Base-by-base conservation (phyloP, 1,140 invertebrate genomes). In the Lanistes nyassanus region DNA sequence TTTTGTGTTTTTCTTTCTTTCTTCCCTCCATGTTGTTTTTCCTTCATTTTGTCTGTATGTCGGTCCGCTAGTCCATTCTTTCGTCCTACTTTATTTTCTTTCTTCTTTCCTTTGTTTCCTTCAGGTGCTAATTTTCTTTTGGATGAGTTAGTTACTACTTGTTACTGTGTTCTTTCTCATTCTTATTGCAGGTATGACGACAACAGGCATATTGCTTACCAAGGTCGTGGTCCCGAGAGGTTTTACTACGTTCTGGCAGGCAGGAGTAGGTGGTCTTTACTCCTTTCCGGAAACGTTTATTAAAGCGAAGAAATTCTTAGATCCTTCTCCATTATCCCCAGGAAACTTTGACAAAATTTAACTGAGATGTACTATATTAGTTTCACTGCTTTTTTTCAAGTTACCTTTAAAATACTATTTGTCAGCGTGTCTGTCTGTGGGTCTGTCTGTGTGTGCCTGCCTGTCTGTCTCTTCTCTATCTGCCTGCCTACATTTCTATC, bases 241-340 rank as follows among this genome's bases (percentile, higher is more conserved):
- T 86, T 88, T 74, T 88, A 88, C 71, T 88, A 82, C 69, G 78
- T 88, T 55, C 67, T 88, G 11, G 79, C 83, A 3, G 87, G 87
- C 31, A 86, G 84, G 85, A 67, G 85, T 87, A 75, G 72, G 78
- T 80, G 26, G 31, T 3, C 11, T 36, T 39, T 23, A 2, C 39
- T 36, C 29, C 39, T 36, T 36, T 36, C 31, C n/a, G 11, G 9
- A n/a, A n/a, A n/a, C n/a, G n/a, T n/a, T n/a, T n/a, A n/a, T n/a
- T n/a, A n/a, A n/a, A n/a, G n/a, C n/a, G n/a, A n/a, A n/a, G n/a
- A n/a, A n/a, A n/a, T n/a, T n/a, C 13, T 53, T 23, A 53, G 13
- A 13, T 23, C 51, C 13, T 53, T 53, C 23, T 53, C 51, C 51
- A 13, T 53, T 23, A 13, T 53, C 51, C 51, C 13, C 23, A 23